phyloP scores from a whole-genome alignment of 2,113 vertebrate species.

The Scytalopus superciliaris region DNA sequence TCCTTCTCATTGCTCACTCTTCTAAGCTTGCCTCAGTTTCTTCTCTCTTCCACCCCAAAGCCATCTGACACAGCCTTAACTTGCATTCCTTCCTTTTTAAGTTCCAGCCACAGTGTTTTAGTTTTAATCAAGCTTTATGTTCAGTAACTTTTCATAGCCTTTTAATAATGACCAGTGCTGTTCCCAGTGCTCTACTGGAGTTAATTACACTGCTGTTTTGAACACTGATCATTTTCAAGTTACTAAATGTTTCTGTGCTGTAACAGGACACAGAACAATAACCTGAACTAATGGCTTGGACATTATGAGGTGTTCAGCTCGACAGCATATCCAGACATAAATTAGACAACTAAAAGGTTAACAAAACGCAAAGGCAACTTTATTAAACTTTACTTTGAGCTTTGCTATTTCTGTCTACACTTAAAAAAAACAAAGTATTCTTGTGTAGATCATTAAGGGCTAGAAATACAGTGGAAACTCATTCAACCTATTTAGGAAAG shows the following conservation, averaged over 20 bases:
- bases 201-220: background rate
- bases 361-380: background rate
- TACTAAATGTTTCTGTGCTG: background rate
- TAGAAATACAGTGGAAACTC: background rate
- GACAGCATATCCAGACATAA: background rate
- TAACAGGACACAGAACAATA: background rate
- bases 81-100: background rate
- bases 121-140: background rate
- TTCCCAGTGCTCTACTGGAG: background rate
- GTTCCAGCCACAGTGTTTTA: background rate
- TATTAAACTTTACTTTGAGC: background rate
- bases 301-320: background rate
- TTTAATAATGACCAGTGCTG: background rate
- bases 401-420: background rate
- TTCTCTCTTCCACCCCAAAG: rapidly evolving
- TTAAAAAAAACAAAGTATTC: background rate
- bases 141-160: background rate
- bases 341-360: background rate
- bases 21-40: background rate
- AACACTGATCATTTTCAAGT: background rate
- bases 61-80: background rate
- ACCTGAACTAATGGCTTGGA: background rate
- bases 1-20: rapidly evolving
- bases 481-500: background rate
- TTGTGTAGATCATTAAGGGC: background rate